Evolutionary conservation across 1,140 invertebrate species (phyloP).

Genomic region (Panagrolaimus sp.): DNA sequence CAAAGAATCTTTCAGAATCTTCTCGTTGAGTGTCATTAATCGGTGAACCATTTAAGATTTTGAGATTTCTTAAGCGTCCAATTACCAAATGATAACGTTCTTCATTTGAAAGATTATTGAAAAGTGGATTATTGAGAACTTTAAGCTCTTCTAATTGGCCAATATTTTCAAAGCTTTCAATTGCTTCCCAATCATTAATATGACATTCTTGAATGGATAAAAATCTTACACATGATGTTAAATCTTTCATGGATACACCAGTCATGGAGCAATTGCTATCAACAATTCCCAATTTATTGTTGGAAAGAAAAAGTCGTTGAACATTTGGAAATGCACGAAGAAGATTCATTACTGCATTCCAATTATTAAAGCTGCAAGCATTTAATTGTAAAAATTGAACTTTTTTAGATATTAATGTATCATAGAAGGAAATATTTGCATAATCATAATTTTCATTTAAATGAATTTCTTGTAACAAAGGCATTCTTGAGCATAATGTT

Average conservation of each 20-base stretch:
- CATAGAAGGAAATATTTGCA: background rate
- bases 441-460: constrained; percentile 20
- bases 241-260: background rate
- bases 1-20: constrained; percentile 31
- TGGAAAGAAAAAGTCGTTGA: constrained; percentile 9
- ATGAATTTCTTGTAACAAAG: constrained; percentile 19
- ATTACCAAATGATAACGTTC: constrained; percentile 25
- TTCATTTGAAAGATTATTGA: constrained; percentile 17
- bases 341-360: constrained; percentile 18
- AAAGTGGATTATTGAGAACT: constrained; percentile 17
- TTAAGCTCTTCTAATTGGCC: constrained; percentile 21
- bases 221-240: constrained; percentile 1
- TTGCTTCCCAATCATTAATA: constrained; percentile 20
- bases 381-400: constrained; percentile 27
- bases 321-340: constrained; percentile 16
- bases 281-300: constrained; percentile 12
- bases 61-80: constrained; percentile 22
- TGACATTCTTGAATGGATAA: constrained; percentile 14
- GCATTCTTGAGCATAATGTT: constrained; percentile 18
- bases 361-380: constrained; percentile 25
- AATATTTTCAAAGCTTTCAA: constrained; percentile 24
- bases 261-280: background rate
- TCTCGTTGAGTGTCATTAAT: constrained; percentile 19
- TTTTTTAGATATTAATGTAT: constrained; percentile 16
- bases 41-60: constrained; percentile 28